Evolutionary conservation across 2,113 vertebrate species (phyloP).

Genomic region (Sapajus apella): DNA sequence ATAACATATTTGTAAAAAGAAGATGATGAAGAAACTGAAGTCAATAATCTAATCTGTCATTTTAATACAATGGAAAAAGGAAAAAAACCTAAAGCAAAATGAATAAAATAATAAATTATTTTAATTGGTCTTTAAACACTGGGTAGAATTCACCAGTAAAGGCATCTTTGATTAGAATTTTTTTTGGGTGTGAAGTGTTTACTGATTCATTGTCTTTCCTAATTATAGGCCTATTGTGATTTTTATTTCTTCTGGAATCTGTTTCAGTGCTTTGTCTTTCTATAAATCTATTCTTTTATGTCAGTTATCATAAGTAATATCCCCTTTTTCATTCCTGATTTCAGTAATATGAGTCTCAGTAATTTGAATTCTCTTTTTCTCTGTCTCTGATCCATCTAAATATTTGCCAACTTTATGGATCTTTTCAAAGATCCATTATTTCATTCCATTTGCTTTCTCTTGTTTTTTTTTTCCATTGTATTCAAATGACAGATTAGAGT

Average conservation of each 20-base stretch:
- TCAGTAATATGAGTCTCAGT: neutral
- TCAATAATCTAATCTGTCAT: too few species aligned
- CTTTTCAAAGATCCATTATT: neutral
- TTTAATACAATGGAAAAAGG: too few species aligned
- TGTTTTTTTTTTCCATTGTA: neutral
- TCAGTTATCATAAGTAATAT: neutral
- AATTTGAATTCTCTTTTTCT: neutral
- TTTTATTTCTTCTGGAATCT: neutral
- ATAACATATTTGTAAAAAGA: neutral
- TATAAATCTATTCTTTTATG: neutral
- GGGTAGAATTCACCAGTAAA: neutral
- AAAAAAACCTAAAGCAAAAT: too few species aligned
- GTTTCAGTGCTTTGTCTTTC: neutral
- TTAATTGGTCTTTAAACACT: neutral
- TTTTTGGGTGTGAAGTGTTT: neutral
- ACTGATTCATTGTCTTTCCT: neutral
- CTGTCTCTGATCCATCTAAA: neutral
- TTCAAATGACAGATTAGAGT: neutral
- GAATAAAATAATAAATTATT: neutral
- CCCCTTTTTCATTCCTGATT: neutral
- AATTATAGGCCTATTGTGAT: neutral
- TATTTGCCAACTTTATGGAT: neutral
- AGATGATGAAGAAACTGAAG: too few species aligned
- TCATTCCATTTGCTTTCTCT: neutral
- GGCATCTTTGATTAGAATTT: neutral